These are phyloP conservation scores for Baryphthengus martii DNA, from an alignment of 2,113 vertebrate species.

Conservation along the genomic window DNA sequence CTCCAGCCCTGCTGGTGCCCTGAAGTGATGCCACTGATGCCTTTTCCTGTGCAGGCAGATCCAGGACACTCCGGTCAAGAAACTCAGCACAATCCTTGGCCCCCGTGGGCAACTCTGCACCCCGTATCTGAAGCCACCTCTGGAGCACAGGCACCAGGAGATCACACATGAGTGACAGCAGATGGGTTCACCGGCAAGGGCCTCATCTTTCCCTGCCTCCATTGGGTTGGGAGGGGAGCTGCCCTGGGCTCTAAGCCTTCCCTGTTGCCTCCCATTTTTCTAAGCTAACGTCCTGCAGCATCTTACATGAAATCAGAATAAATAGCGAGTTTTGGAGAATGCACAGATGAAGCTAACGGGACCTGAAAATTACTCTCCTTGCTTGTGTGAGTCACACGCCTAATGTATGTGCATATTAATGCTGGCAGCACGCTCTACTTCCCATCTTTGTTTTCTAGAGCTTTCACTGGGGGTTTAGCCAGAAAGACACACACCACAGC, in stretches of 20 bases:
- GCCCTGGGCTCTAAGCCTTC: not conserved
- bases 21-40: not conserved
- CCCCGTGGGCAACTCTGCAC: not conserved
- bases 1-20: not conserved
- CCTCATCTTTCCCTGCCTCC: not conserved
- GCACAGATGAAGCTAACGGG: not conserved
- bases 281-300: not conserved
- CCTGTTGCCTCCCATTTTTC: not conserved
- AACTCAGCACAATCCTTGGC: accelerated
- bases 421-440: not conserved
- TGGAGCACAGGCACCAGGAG: not conserved
- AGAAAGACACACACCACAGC: not conserved
- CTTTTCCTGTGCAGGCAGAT: not conserved
- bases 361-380: not conserved
- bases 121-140: not conserved
- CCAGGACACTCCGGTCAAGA: not conserved
- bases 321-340: not conserved
- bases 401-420: not conserved
- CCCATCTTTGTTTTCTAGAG: not conserved
- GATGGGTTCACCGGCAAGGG: accelerated
- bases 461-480: not conserved
- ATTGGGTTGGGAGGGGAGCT: not conserved
- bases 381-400: conserved; percentile 2
- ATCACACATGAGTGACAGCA: not conserved
- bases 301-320: not conserved